phyloP scores from a whole-genome alignment of 2,113 vertebrate species.

The Mixornis gularis region DNA sequence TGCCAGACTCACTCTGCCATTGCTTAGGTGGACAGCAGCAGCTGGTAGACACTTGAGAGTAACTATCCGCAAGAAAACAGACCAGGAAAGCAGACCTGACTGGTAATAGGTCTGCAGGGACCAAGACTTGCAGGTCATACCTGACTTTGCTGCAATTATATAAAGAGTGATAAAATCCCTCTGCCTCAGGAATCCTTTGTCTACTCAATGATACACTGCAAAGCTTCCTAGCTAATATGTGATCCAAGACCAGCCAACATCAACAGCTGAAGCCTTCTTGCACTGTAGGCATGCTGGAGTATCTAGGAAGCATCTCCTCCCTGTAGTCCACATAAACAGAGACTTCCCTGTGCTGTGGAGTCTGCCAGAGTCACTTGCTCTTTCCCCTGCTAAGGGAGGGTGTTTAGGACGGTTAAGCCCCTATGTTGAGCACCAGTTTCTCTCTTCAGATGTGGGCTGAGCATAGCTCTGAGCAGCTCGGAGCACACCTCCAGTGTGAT shows the following conservation, averaged over 20 bases:
- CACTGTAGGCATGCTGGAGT: not conserved
- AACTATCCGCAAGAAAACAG: not conserved
- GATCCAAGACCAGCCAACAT: not conserved
- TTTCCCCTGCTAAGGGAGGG: not conserved
- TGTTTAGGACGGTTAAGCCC: not conserved
- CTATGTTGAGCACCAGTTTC: rapidly evolving
- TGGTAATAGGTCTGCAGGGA: not conserved
- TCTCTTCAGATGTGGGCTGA: not conserved
- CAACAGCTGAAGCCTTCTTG: not conserved
- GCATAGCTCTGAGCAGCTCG: rapidly evolving
- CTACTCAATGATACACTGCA: not conserved
- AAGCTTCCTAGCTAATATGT: not conserved
- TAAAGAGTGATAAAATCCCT: not conserved
- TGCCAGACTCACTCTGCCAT: not conserved
- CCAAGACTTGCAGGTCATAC: not conserved
- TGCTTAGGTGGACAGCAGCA: not conserved
- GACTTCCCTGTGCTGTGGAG: not conserved
- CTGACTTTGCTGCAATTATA: not conserved
- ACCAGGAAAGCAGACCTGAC: not conserved
- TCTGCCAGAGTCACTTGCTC: not conserved
- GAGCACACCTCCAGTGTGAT: not conserved
- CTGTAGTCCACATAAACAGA: not conserved
- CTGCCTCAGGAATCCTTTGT: not conserved
- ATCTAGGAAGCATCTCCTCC: not conserved
- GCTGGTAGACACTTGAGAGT: not conserved